Evolutionary conservation across 2,888 invertebrate genomes (phyloP).

Genomic region (Eucera pruinosa): DNA sequence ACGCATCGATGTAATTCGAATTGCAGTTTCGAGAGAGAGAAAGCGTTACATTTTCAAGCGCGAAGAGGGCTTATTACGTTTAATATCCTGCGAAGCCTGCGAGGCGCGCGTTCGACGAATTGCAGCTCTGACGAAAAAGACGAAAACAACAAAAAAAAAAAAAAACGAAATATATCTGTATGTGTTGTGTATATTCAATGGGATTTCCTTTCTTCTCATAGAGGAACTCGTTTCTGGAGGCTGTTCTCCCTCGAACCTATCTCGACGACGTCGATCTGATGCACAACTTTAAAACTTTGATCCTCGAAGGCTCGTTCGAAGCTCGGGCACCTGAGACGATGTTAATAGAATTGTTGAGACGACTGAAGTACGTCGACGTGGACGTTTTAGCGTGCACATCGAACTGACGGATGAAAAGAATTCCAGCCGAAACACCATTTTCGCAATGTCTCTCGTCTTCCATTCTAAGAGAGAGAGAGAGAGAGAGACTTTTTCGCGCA

Average conservation of each 20-base stretch:
- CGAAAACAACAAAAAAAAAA: neutral
- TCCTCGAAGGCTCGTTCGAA: constrained; percentile 39
- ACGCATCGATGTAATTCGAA: neutral
- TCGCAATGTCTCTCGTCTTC: constrained; percentile 1
- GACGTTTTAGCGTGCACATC: no score
- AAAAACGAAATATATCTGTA: constrained; percentile 31
- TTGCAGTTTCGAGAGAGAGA: neutral
- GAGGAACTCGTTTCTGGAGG: constrained; percentile 10
- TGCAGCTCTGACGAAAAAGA: constrained; percentile 34
- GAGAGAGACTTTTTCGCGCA: neutral
- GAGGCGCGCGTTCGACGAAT: constrained; percentile 25
- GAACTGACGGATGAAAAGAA: neutral
- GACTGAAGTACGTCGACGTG: constrained; percentile 46
- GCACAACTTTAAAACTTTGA: constrained; percentile 55
- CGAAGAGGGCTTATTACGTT: constrained; percentile 15
- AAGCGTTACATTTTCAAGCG: neutral
- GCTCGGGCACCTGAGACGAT: constrained; percentile 60
- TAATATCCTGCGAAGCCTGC: neutral
- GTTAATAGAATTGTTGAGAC: constrained; percentile 62
- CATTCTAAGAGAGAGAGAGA: constrained; percentile 17
- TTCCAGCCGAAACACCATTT: no score
- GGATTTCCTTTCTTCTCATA: constrained; percentile 11
- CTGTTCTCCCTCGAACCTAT: constrained; percentile 37
- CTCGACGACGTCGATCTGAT: constrained; percentile 48
- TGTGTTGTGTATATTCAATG: constrained; percentile 37